Percentiles rank a stretch among this genome's conserved stretches.
Conservation (phyloP, 2,797 vertebrate species). For the Bucorvus abyssinicus region DNA sequence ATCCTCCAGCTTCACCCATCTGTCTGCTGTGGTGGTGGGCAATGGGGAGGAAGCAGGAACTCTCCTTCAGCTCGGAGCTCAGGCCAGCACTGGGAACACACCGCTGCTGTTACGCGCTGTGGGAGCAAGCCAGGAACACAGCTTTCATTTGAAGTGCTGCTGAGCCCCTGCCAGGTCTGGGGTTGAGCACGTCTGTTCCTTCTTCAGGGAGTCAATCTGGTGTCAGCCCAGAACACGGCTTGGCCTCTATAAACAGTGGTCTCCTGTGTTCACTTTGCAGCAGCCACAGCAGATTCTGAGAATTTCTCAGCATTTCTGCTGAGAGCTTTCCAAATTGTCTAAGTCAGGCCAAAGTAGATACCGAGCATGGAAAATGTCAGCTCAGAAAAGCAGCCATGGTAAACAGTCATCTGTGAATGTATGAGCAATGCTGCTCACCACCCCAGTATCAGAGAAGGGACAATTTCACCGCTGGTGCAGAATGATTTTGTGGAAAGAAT, state of each 20-base stretch:
- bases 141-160: not conserved
- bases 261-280: not conserved
- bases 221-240: not conserved
- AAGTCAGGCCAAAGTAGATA: not conserved
- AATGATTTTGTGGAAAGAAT: not conserved
- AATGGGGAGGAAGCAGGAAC: not conserved
- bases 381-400: not conserved
- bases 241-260: accelerated
- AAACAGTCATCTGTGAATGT: accelerated
- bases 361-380: not conserved
- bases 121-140: not conserved
- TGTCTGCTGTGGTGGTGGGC: not conserved
- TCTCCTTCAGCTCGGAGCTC: not conserved
- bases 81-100: not conserved
- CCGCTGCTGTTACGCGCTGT: accelerated
- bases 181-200: not conserved
- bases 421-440: not conserved
- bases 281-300: not conserved
- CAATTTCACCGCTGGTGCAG: not conserved
- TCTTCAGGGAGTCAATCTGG: not conserved
- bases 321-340: not conserved
- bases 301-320: not conserved
- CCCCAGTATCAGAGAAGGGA: not conserved
- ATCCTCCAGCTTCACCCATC: not conserved
- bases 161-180: not conserved